Evolutionary conservation across 2,888 invertebrate species (phyloP).

Genomic region (Tridacna gigas): DNA sequence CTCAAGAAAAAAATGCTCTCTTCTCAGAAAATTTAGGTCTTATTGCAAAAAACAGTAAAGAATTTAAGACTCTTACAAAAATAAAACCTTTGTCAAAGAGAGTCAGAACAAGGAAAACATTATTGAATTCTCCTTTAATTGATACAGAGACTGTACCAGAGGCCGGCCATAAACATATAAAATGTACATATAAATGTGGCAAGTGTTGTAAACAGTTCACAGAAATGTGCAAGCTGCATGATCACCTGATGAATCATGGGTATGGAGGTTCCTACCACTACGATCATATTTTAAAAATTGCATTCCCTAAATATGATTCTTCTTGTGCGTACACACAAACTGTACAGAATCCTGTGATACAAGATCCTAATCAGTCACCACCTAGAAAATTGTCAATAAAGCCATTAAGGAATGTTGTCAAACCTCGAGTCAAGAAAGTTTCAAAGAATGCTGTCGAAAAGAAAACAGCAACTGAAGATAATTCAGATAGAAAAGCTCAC

Average conservation of each 20-base stretch:
- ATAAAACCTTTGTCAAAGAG: conserved; percentile 25
- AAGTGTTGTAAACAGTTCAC: conserved; percentile 42
- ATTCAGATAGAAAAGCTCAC: neutral
- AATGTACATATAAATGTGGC: conserved; percentile 54
- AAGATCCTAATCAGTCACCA: neutral
- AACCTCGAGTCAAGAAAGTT: neutral
- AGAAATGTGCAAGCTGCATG: conserved; percentile 56
- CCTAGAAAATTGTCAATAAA: conserved; percentile 25
- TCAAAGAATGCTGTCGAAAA: neutral
- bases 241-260: conserved; percentile 53
- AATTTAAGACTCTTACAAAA: conserved; percentile 32
- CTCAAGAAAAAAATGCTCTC: conserved; percentile 46
- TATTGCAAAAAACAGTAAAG: conserved; percentile 49
- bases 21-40: conserved; percentile 60
- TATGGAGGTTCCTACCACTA: conserved; percentile 59
- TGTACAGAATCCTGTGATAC: neutral
- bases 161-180: conserved; percentile 47
- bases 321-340: conserved; percentile 56
- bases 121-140: conserved; percentile 3
- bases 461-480: neutral
- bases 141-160: conserved; percentile 18
- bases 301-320: conserved; percentile 61
- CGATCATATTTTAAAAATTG: conserved; percentile 57
- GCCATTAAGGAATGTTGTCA: conserved; percentile 25
- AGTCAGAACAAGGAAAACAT: conserved; percentile 48